Evolutionary conservation across 2,113 vertebrate genomes (phyloP).

Genomic region (Formicarius rufipectus): DNA sequence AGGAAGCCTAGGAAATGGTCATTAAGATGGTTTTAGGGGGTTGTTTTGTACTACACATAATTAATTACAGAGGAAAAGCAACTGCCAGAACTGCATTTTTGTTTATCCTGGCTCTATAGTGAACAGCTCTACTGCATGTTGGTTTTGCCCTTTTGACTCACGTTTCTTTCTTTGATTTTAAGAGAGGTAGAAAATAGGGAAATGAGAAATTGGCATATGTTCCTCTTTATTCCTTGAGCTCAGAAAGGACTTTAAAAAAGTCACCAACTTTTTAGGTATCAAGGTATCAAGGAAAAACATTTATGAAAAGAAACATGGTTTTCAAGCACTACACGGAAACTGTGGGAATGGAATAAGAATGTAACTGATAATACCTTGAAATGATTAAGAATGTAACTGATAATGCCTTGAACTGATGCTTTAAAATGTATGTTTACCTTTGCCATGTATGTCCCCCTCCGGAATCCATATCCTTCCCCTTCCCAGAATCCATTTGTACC

Average conservation of each 20-base stretch:
- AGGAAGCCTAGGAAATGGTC: not conserved
- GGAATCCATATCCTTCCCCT: too few relatives aligned
- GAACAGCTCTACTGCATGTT: not conserved
- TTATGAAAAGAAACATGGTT: accelerated
- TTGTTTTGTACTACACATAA: not conserved
- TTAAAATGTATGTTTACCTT: too few relatives aligned
- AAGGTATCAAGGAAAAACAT: not conserved
- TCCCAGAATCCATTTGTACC: too few relatives aligned
- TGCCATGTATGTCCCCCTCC: too few relatives aligned
- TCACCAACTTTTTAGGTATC: not conserved
- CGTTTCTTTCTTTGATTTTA: not conserved
- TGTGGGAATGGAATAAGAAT: too few relatives aligned
- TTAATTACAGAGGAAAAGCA: not conserved
- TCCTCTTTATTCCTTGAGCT: not conserved
- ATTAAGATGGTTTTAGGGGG: accelerated
- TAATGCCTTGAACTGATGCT: too few relatives aligned
- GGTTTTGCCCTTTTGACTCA: not conserved
- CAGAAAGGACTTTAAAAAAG: not conserved
- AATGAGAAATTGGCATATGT: not conserved
- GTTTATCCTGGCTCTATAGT: not conserved
- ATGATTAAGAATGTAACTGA: too few relatives aligned
- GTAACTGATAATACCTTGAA: too few relatives aligned
- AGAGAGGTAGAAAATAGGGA: not conserved
- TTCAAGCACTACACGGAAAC: not conserved
- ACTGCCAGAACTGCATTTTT: not conserved